Conservation (phyloP, 1,140 invertebrate species). For the Cheumatopsyche charites region DNA sequence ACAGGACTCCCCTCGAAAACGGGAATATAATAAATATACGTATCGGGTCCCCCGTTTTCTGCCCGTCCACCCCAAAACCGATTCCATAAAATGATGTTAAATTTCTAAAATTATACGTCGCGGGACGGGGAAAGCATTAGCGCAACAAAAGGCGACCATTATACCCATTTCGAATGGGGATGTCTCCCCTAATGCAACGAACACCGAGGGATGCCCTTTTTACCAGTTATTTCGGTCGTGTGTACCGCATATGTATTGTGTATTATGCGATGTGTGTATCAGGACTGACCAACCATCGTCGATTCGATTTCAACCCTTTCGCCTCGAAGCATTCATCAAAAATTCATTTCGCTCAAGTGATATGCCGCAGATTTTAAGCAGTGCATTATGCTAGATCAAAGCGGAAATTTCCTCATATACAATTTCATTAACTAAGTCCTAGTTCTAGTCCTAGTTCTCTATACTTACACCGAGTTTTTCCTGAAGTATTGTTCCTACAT, state of each 20-base stretch:
- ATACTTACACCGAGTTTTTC: too few relatives aligned
- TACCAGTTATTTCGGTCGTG: constrained; percentile 36
- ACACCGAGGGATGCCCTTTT: constrained; percentile 44
- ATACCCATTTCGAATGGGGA: constrained; percentile 43
- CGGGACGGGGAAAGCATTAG: constrained; percentile 45
- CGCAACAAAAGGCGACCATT: constrained; percentile 49
- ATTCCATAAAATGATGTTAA: constrained; percentile 46
- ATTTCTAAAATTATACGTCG: constrained; percentile 48
- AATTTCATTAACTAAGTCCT: too few relatives aligned
- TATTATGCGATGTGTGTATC: constrained; percentile 15
- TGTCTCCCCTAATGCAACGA: constrained; percentile 34
- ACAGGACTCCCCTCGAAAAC: constrained; percentile 6
- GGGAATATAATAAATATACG: too few relatives aligned
- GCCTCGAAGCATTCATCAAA: too few relatives aligned
- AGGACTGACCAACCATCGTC: constrained; percentile 11
- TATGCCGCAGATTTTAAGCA: too few relatives aligned
- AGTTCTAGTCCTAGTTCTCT: too few relatives aligned
- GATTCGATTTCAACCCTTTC: constrained; percentile 9
- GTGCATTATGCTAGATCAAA: too few relatives aligned
- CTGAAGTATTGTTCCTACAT: too few relatives aligned
- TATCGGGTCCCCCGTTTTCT: neutral
- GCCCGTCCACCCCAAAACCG: constrained; percentile 23
- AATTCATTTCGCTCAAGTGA: too few relatives aligned
- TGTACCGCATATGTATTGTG: constrained; percentile 27
- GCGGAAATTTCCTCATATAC: too few relatives aligned